phyloP scores from a whole-genome alignment of 2,888 invertebrate species.

The Loripinus fragilis region DNA sequence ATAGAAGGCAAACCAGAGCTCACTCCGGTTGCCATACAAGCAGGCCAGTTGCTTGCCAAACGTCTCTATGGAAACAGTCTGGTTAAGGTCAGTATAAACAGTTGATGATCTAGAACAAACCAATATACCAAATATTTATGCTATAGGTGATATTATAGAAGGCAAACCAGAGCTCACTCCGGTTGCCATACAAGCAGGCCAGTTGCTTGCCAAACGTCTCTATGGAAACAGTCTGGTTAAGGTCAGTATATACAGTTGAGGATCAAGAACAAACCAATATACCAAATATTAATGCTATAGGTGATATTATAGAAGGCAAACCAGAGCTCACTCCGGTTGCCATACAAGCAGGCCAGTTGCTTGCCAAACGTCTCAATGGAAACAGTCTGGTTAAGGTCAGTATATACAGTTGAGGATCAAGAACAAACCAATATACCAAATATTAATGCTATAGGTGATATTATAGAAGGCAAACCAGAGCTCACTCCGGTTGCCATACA shows the following conservation, averaged over 20 bases:
- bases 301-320: constrained; percentile 89
- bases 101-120: constrained; percentile 89
- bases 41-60: constrained; percentile 93
- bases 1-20: constrained; percentile 90
- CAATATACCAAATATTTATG: constrained; percentile 93
- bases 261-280: constrained; percentile 93
- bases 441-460: constrained; percentile 97
- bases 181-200: constrained; percentile 90
- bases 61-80: constrained; percentile 81
- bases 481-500: constrained; percentile 92
- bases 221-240: constrained; percentile 72
- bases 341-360: constrained; percentile 90
- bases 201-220: constrained; percentile 89
- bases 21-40: constrained; percentile 91
- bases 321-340: constrained; percentile 96
- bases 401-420: constrained; percentile 77
- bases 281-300: constrained; percentile 95
- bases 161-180: constrained; percentile 94
- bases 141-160: constrained; percentile 92
- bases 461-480: constrained; percentile 88
- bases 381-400: constrained; percentile 64
- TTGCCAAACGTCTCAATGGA: constrained; percentile 87
- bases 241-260: constrained; percentile 45
- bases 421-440: constrained; percentile 94
- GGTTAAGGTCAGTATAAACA: constrained; percentile 55